Conservation (phyloP, 2,113 vertebrate genomes). For the Atrichornis clamosus region DNA sequence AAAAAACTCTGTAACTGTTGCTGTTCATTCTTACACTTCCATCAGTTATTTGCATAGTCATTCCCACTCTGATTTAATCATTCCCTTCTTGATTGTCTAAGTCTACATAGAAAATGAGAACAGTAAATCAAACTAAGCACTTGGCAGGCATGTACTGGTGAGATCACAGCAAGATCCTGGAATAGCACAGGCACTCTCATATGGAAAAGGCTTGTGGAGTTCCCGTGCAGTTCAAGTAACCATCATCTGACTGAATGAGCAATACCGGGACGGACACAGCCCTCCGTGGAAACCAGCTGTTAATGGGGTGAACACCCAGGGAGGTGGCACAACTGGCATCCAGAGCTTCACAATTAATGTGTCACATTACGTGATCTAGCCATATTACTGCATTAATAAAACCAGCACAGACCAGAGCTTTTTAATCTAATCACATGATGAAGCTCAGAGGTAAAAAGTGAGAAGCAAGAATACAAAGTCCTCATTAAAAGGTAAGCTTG, state of each 20-base stretch:
- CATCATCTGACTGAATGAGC: constrained; percentile 32
- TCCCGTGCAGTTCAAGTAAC: background rate
- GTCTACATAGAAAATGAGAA: background rate
- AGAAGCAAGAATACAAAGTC: background rate
- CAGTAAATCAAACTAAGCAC: constrained; percentile 17
- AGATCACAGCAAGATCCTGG: constrained; percentile 25
- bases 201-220: background rate
- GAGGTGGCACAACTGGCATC: background rate
- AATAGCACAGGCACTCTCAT: background rate
- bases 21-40: background rate
- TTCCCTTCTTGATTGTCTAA: constrained; percentile 4
- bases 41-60: constrained; percentile 1
- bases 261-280: background rate
- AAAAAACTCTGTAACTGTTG: background rate
- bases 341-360: background rate
- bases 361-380: background rate
- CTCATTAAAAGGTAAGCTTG: background rate
- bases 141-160: constrained; percentile 6
- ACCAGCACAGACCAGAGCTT: background rate
- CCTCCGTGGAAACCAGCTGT: background rate
- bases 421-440: background rate
- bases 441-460: background rate
- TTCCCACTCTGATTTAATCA: constrained; percentile 17
- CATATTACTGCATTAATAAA: background rate
- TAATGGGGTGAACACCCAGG: background rate